Percentiles rank a stretch among this genome's conserved stretches.
These are phyloP conservation scores for Gymnodraco acuticeps DNA, from an alignment of 2,797 vertebrate species.

Conservation along the genomic window DNA sequence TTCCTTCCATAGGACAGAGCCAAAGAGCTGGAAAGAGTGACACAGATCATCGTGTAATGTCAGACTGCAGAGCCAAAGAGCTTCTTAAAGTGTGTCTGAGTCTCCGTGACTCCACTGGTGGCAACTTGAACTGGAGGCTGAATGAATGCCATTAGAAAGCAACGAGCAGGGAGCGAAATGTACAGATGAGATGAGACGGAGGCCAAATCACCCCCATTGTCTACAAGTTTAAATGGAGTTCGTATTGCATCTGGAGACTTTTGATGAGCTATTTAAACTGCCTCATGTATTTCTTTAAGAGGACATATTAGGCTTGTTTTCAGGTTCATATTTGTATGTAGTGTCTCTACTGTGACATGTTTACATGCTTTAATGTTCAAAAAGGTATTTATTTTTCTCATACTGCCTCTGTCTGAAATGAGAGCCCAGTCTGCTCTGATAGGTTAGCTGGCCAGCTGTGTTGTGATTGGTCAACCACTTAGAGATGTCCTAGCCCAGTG, in stretches of 20 bases:
- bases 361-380: no score
- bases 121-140: slow-evolving; percentile 17
- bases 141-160: slow-evolving; percentile 15
- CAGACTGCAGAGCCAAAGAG: slow-evolving; percentile 44
- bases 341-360: no score
- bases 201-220: slow-evolving; percentile 11
- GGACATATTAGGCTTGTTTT: no score
- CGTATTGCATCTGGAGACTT: not conserved
- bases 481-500: no score
- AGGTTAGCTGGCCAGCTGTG: no score
- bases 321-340: no score
- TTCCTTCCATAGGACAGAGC: slow-evolving; percentile 45
- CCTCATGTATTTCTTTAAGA: not conserved
- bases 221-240: not conserved
- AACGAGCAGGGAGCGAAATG: slow-evolving; percentile 18
- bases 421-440: no score
- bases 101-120: slow-evolving; percentile 32
- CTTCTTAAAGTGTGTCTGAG: slow-evolving; percentile 51
- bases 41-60: slow-evolving; percentile 55
- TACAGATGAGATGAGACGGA: slow-evolving; percentile 15
- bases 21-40: slow-evolving; percentile 47
- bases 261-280: not conserved
- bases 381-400: no score
- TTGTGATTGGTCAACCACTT: no score
- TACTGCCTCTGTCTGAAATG: no score